Percentiles rank a stretch among this genome's conserved stretches.
Conservation (phyloP, 2,113 vertebrate species). For the Odontesthes bonariensis region DNA sequence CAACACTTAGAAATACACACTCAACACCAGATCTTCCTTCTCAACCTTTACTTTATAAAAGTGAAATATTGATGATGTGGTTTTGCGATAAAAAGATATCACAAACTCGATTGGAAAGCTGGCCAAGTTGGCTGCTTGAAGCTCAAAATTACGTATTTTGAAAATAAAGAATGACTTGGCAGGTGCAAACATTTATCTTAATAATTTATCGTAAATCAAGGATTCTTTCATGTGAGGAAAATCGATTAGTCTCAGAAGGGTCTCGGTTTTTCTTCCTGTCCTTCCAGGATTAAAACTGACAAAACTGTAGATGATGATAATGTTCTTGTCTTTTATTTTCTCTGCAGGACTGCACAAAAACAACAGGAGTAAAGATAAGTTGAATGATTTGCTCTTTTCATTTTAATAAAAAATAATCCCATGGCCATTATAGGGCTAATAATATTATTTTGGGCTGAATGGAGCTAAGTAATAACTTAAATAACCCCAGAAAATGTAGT, state of each 20-base stretch:
- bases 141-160: not conserved
- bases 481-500: no score
- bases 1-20: not conserved
- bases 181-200: not conserved
- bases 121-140: not conserved
- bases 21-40: not conserved
- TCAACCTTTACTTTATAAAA: not conserved
- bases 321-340: no score
- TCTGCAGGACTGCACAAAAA: no score
- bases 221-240: not conserved
- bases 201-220: not conserved
- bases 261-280: not conserved
- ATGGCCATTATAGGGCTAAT: no score
- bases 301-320: not conserved
- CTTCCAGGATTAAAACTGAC: not conserved
- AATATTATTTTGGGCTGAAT: no score
- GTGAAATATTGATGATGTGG: slow-evolving; percentile 2
- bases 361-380: no score
- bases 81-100: not conserved
- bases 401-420: no score
- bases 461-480: no score
- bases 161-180: not conserved
- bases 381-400: no score
- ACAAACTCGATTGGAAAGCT: not conserved
- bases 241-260: not conserved